Base-by-base conservation (phyloP, 1,140 invertebrate species). In the Ericerus pela region DNA sequence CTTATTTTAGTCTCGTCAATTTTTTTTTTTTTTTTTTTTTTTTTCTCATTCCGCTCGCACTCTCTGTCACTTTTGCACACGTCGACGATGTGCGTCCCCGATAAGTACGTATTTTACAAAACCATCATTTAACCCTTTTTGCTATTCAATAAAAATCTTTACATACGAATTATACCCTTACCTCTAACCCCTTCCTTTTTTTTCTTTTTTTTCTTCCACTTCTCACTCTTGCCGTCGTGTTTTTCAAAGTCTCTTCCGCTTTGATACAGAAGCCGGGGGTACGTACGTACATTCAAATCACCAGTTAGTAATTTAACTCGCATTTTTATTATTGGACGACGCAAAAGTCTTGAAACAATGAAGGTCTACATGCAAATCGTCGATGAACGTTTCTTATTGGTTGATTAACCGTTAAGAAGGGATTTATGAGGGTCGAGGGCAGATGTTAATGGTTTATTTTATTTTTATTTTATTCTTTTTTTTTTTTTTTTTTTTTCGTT, bases 131-230 rank as follows among this genome's bases (percentile, higher is more conserved):
- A 47, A 47, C 41, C 41, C 41, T 47, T 47, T 47, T 10, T 14
- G 22, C 10, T 47, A 47, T 47, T 47, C 10, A 47, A 47, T 47
- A 47, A 47, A 47, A 47, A 47, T 47, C 41, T 47, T 47, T 47
- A 47, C 41, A 47, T 47, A 47, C 26, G 41, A 47, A 47, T 47
- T 47, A 47, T 47, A 47, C 41, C 41, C 41, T 47, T 47, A n/a
- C n/a, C n/a, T n/a, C n/a, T 47, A 47, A 47, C 41, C 41, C 41
- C 26, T 47, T 47, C 26, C 14, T 47, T 16, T 41, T 41, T 18
- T 41, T 16, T 6, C 37, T 41, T 18, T n/a, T 41, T n/a, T 16
- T 41, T 41, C 37, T 41, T 16, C 4, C 37, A 16, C 37, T n/a
- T 41, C 37, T 41, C 37, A 6, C 4, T 38, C 36, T 38, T 4